Evolutionary conservation across 2,113 vertebrate genomes (phyloP).

Genomic region (Macquaria australasica): DNA sequence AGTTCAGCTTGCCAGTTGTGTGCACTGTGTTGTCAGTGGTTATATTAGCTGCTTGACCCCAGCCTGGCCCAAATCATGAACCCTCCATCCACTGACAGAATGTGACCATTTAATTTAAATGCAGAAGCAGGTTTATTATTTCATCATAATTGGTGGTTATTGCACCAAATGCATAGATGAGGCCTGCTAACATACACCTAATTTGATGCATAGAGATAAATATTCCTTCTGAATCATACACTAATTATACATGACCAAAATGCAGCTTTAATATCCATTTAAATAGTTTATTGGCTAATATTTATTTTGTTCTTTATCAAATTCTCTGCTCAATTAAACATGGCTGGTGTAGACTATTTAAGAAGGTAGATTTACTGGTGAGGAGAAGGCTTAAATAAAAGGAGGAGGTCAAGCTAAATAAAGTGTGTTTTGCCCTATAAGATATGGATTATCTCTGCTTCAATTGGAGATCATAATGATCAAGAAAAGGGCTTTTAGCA

Average conservation of each 20-base stretch:
- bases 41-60: not conserved
- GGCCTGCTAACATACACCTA: not conserved
- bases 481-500: not conserved
- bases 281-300: not conserved
- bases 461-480: slow-evolving; percentile 24
- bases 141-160: not conserved
- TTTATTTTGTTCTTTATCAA: not conserved
- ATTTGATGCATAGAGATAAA: not conserved
- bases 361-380: not conserved
- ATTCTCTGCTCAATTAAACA: not conserved
- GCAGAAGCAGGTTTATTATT: slow-evolving; percentile 10
- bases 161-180: not conserved
- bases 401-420: slow-evolving; percentile 38
- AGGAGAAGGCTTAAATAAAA: slow-evolving; percentile 19
- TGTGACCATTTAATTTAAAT: slow-evolving; percentile 1
- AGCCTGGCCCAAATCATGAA: slow-evolving; percentile 21
- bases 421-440: slow-evolving; percentile 24
- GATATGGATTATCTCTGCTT: slow-evolving; percentile 36
- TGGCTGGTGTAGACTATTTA: not conserved
- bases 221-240: not conserved
- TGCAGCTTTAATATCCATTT: not conserved
- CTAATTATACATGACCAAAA: too few relatives aligned
- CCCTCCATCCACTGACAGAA: slow-evolving; percentile 22
- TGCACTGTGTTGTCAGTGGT: slow-evolving; percentile 6
- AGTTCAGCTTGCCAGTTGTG: slow-evolving; percentile 26